phyloP scores from a whole-genome alignment of 2,888 invertebrate genomes.

The Cremastobaeus sp. region DNA sequence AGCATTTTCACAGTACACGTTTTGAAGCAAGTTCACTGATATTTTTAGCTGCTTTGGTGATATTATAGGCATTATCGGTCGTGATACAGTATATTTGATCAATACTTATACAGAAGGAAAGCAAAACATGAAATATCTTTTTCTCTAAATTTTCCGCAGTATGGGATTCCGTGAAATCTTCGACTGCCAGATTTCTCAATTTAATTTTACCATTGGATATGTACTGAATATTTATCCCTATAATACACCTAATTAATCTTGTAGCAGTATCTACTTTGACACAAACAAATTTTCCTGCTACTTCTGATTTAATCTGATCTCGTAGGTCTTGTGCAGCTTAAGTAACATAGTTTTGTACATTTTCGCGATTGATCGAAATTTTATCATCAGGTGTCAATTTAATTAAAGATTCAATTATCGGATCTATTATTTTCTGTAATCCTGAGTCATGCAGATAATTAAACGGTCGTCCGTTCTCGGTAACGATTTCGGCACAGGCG shows the following conservation, averaged over 20 bases:
- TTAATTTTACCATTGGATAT: neutral
- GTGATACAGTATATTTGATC: neutral
- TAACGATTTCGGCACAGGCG: neutral
- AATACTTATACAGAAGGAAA: neutral
- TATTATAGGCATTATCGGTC: conserved; percentile 1
- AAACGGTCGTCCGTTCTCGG: neutral
- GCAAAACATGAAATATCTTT: neutral
- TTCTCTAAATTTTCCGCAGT: conserved; percentile 10
- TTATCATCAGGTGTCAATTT: neutral
- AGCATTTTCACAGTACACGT: too few relatives aligned
- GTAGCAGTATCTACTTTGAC: conserved; percentile 12
- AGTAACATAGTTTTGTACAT: neutral
- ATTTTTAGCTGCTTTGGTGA: neutral
- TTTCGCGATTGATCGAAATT: neutral
- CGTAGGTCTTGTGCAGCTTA: neutral
- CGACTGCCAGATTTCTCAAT: neutral
- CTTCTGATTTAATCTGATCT: neutral
- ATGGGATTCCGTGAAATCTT: conserved; percentile 1
- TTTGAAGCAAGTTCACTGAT: too few relatives aligned
- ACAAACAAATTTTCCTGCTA: conserved; percentile 10
- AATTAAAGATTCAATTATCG: neutral
- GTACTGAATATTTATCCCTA: conserved; percentile 10
- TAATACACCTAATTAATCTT: neutral
- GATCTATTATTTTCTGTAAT: neutral
- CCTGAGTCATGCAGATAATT: neutral